phyloP scores from a whole-genome alignment of 2,888 invertebrate species.

The Aphrophora alni region DNA sequence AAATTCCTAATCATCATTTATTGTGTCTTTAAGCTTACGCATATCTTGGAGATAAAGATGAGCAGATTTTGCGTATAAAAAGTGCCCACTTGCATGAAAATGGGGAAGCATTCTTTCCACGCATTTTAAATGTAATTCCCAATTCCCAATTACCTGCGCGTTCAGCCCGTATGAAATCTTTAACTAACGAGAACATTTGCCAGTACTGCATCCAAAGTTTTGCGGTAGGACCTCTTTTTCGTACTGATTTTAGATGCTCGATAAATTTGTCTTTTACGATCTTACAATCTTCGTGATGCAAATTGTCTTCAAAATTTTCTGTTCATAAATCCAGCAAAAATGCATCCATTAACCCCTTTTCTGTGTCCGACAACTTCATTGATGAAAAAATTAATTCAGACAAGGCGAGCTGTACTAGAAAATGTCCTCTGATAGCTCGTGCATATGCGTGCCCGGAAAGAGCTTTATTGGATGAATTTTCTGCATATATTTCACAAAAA shows the following conservation, averaged over 20 bases:
- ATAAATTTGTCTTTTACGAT: not conserved
- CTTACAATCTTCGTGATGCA: not conserved
- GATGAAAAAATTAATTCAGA: not conserved
- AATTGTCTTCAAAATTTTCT: not conserved
- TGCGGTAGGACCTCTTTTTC: not conserved
- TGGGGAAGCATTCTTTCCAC: conserved; percentile 46
- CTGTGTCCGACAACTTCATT: not conserved
- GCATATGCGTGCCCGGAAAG: not conserved
- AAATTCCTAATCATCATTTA: conserved; percentile 47
- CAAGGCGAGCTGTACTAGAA: not conserved
- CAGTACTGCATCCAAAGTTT: not conserved
- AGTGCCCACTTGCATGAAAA: conserved; percentile 50
- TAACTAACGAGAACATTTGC: not conserved
- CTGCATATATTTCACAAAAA: not conserved
- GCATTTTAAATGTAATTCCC: conserved; percentile 49
- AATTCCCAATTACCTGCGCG: conserved; percentile 47
- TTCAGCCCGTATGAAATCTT: not conserved
- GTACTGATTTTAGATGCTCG: not conserved
- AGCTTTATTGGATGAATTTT: not conserved
- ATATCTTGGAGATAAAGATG: conserved; percentile 53
- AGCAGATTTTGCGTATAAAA: conserved; percentile 49
- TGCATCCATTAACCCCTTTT: not conserved
- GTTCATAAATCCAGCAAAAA: not conserved
- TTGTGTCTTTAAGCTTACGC: conserved; percentile 47
- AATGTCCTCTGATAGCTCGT: not conserved